A percentile compares a stretch with the other conserved stretches of the same genome.
Conservation (phyloP, 1,140 invertebrate genomes). For the Melanaphis sacchari region DNA sequence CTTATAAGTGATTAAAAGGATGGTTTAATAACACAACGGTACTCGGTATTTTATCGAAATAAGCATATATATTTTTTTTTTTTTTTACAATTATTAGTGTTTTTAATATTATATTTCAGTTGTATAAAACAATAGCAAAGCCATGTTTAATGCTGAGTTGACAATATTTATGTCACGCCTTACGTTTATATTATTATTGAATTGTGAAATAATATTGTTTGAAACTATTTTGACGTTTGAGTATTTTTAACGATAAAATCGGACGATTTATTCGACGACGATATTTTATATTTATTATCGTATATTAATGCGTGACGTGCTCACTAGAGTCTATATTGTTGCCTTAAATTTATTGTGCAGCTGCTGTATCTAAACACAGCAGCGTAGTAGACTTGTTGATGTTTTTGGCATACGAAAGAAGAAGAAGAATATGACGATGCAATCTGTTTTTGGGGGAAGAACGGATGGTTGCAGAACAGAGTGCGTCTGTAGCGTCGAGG, state of each 20-base stretch:
- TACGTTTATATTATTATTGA: not conserved
- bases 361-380: not conserved
- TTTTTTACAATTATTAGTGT: not conserved
- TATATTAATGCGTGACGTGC: not conserved
- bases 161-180: not conserved
- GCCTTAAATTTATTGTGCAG: not conserved
- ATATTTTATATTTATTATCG: not conserved
- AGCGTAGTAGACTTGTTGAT: not conserved
- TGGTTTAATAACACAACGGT: not conserved
- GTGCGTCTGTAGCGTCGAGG: not conserved
- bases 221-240: not conserved
- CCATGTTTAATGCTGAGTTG: not conserved
- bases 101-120: not conserved
- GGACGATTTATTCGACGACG: not conserved
- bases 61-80: not conserved
- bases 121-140: not conserved
- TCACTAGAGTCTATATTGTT: not conserved
- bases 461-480: not conserved
- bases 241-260: not conserved
- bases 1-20: not conserved
- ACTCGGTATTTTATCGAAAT: not conserved
- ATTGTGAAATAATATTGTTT: not conserved
- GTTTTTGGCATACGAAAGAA: not conserved
- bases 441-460: slow-evolving; percentile 2
- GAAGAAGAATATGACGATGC: not conserved